Percentiles rank a stretch among this genome's conserved stretches.
These are phyloP conservation scores for Euplagia quadripunctaria DNA, from an alignment of 2,888 invertebrate species.

Conservation along the genomic window DNA sequence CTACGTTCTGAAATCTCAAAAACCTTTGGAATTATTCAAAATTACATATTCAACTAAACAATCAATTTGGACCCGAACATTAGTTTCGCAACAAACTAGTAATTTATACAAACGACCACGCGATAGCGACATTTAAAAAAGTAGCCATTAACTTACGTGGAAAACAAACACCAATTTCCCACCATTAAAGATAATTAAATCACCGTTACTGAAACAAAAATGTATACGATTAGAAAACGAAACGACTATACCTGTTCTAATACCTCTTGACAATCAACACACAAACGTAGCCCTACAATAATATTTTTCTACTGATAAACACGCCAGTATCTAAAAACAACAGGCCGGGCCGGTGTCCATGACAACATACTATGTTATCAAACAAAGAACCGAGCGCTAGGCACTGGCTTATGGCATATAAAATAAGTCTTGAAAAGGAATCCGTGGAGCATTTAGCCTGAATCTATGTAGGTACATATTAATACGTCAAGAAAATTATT, in stretches of 20 bases:
- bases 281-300: slow-evolving; percentile 14
- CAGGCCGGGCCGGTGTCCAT: slow-evolving; percentile 54
- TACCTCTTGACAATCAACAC: background rate
- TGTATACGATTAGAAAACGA: background rate
- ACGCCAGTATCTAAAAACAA: slow-evolving; percentile 35
- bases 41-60: no score
- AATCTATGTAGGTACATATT: background rate
- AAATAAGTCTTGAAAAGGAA: background rate
- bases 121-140: background rate
- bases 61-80: no score
- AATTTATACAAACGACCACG: background rate
- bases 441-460: background rate
- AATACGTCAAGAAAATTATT: no score
- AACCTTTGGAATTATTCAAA: no score
- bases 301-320: slow-evolving; percentile 41
- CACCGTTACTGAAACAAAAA: background rate
- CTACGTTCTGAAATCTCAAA: no score
- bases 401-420: background rate
- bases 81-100: no score
- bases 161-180: background rate
- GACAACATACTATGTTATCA: slow-evolving; percentile 64
- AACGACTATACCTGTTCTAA: background rate
- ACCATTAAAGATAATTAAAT: background rate
- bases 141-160: background rate
- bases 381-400: slow-evolving; percentile 55